Percentiles rank a stretch among this genome's conserved stretches.
These are phyloP conservation scores for Anarhynchus alexandrinus DNA, from an alignment of 2,113 vertebrate genomes.

Conservation along the genomic window DNA sequence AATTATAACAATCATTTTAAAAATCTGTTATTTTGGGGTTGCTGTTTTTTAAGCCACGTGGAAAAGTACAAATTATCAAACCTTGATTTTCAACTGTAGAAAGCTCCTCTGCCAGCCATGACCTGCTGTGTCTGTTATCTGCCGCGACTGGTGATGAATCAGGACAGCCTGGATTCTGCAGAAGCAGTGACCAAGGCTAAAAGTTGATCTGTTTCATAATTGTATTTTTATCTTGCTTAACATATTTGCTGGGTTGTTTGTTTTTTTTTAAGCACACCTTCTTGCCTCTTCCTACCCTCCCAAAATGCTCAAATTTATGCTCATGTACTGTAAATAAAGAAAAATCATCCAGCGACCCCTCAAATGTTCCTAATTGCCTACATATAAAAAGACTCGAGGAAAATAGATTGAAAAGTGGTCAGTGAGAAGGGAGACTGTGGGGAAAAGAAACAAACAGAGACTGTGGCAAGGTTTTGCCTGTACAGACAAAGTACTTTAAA, in stretches of 20 bases:
- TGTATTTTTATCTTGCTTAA: conserved; percentile 64
- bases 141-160: background rate
- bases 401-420: conserved; percentile 1
- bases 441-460: background rate
- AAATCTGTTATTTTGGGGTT: background rate
- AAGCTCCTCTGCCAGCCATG: background rate
- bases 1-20: background rate
- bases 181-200: conserved; percentile 27
- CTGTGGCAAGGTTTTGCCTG: background rate
- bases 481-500: conserved; percentile 39
- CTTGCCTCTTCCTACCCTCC: background rate
- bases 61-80: background rate
- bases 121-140: background rate
- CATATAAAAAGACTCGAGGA: background rate
- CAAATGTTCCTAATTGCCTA: conserved; percentile 33
- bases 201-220: conserved; percentile 51
- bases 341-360: conserved; percentile 2
- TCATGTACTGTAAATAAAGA: conserved; percentile 44
- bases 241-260: background rate
- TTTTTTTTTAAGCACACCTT: conserved; percentile 26
- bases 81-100: background rate
- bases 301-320: conserved; percentile 41
- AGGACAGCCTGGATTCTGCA: background rate
- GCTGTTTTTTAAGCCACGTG: background rate
- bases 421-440: background rate